These are phyloP conservation scores for Labrus mixtus DNA, from an alignment of 2,113 vertebrate species.

Conservation along the genomic window DNA sequence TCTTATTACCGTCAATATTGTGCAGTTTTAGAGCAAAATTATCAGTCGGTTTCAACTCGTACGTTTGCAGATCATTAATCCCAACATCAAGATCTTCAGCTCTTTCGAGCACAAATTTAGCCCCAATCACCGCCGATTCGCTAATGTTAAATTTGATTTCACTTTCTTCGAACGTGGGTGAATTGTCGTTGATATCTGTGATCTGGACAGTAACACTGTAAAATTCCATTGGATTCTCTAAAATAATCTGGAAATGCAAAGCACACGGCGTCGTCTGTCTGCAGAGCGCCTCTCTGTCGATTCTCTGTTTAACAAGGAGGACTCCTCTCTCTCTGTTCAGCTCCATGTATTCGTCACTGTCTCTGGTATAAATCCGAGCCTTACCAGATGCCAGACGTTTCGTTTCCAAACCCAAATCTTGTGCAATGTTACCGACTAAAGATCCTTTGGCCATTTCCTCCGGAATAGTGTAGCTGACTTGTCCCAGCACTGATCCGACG, in stretches of 20 bases:
- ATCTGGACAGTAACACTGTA: conserved; percentile 65
- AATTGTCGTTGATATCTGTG: conserved; percentile 73
- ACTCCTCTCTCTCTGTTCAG: conserved; percentile 73
- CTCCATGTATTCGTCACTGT: conserved; percentile 74
- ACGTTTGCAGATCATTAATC: conserved; percentile 79
- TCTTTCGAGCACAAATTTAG: conserved; percentile 58
- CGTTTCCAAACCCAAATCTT: conserved; percentile 79
- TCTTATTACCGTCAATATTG: conserved; percentile 37
- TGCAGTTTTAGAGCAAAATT: conserved; percentile 69
- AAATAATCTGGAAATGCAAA: conserved; percentile 67
- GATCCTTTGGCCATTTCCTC: conserved; percentile 83
- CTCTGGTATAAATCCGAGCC: conserved; percentile 76
- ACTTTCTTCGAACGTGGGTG: conserved; percentile 39
- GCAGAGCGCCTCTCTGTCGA: conserved; percentile 74
- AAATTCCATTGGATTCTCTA: conserved; percentile 75
- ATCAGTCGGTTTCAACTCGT: conserved; percentile 75
- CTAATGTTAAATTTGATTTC: conserved; percentile 63
- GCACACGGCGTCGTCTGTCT: conserved; percentile 61
- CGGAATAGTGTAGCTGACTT: conserved; percentile 67
- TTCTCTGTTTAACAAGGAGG: conserved; percentile 63
- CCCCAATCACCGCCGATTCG: conserved; percentile 44
- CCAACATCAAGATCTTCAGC: conserved; percentile 77
- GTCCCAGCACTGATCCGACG: conserved; percentile 23
- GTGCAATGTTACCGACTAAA: conserved; percentile 79
- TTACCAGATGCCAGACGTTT: conserved; percentile 66